These are phyloP conservation scores for Limnephilus marmoratus DNA, from an alignment of 2,888 invertebrate genomes.

Conservation along the genomic window DNA sequence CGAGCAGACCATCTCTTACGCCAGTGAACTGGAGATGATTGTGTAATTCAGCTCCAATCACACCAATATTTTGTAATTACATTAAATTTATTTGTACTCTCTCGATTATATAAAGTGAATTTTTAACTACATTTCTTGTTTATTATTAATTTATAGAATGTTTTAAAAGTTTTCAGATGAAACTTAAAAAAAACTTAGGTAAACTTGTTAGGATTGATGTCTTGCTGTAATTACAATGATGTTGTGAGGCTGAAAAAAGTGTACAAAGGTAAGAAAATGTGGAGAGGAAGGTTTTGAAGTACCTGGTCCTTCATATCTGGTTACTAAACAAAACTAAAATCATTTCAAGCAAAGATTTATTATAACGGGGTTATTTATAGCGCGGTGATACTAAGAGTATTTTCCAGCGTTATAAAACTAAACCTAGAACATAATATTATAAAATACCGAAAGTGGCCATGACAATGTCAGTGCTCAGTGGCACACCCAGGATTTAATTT, in stretches of 20 bases:
- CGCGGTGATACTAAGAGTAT: background rate
- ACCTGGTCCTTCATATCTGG: too few relatives aligned
- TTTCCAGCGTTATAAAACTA: background rate
- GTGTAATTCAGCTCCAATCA: slow-evolving; percentile 79
- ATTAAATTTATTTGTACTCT: slow-evolving; percentile 27
- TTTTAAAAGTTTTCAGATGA: background rate
- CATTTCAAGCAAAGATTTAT: too few relatives aligned
- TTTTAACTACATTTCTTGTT: background rate
- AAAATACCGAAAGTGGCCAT: background rate
- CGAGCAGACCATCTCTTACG: slow-evolving; percentile 96
- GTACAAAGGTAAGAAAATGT: background rate
- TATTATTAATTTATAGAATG: background rate
- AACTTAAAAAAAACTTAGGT: background rate
- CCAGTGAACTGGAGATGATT: slow-evolving; percentile 99
- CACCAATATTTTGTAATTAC: background rate
- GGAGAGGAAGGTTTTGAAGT: background rate
- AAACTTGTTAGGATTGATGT: too few relatives aligned
- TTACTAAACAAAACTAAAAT: too few relatives aligned
- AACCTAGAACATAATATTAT: background rate
- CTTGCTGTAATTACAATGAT: background rate
- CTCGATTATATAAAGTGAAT: slow-evolving; percentile 26
- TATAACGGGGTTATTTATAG: background rate
- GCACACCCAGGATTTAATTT: too few relatives aligned
- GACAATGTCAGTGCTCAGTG: too few relatives aligned
- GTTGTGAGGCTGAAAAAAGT: too few relatives aligned